These are phyloP conservation scores for Hypolimnas misippus DNA, from an alignment of 2,888 invertebrate genomes.

Conservation along the genomic window DNA sequence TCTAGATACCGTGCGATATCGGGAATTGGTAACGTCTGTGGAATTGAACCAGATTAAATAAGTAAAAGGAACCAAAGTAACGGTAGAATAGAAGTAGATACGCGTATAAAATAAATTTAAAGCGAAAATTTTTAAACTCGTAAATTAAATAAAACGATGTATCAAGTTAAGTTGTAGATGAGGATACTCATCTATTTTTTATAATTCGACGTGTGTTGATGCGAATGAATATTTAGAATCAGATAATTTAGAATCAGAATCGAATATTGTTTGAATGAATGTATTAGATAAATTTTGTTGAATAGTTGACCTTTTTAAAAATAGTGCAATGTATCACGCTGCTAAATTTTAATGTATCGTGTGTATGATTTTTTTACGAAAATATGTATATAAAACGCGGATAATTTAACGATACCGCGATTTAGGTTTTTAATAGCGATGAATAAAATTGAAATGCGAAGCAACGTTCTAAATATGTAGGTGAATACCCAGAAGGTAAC, in stretches of 20 bases:
- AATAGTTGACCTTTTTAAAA: constrained; percentile 22
- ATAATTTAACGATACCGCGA: constrained; percentile 16
- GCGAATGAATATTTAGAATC: constrained; percentile 16
- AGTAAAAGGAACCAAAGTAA: constrained; percentile 75
- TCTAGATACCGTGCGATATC: constrained; percentile 46
- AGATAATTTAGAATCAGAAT: constrained; percentile 2
- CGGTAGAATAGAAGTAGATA: constrained; percentile 49
- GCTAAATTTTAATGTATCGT: constrained; percentile 20
- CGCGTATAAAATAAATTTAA: constrained; percentile 36
- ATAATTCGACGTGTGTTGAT: constrained; percentile 22
- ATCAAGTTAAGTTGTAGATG: constrained; percentile 30
- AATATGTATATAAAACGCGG: constrained; percentile 31
- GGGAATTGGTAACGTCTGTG: constrained; percentile 72
- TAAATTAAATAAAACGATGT: constrained; percentile 33
- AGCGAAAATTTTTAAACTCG: constrained; percentile 28
- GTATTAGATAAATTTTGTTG: constrained; percentile 17
- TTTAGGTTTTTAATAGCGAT: constrained; percentile 36
- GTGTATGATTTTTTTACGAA: constrained; percentile 33
- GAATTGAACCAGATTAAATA: constrained; percentile 73
- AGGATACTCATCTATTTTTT: constrained; percentile 9
- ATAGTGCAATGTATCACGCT: constrained; percentile 30
- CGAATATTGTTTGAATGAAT: constrained; percentile 1
- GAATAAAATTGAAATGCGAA: constrained; percentile 38
- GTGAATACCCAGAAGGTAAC: constrained; percentile 29
- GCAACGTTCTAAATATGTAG: constrained; percentile 42